Evolutionary conservation across 2,888 invertebrate species (phyloP), one percentile per base, ranked within the genome.

Genomic region (Ochropacha duplaris): DNA sequence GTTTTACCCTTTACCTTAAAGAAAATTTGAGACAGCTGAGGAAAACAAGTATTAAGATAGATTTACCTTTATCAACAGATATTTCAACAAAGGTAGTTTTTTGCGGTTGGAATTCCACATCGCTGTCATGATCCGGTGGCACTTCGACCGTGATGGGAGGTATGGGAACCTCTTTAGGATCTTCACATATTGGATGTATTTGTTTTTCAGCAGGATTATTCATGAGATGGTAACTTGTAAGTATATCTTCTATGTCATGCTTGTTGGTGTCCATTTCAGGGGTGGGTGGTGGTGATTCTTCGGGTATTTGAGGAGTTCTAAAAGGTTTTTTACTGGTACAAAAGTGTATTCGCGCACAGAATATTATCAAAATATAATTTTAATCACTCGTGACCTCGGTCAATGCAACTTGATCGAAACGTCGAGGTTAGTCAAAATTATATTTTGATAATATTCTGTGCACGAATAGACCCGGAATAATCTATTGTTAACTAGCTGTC

Each of bases 221-320:
- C 50, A 83, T 83, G 8, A 90, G 90, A 31, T 87, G 85, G 55
- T 90, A 90, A 58, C 88, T 83, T 0, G 88, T 86, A 11, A 91
- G 76, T 49, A 90, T 81, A 0, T 89, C 89, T 50, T 91, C 90
- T 0, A 91, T 84, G 49, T 91, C 90, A 1, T 84, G 79, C 5
- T 74, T 71, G 0, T 74, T 66, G 6, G 44, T 44, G 19, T 72
- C 70, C 22, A 59, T 57, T 36, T 60, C 63, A 1, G 56, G 56
- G 9, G 62, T 4, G 55, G 39, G 24, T 54, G 66, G 6, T 9
- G 52, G 31, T 1, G 31, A 52, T 8, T 44, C 51, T 28, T 57
- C 55, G 3, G 57, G 54, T 12, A 55, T 52, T 50, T 58, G 34
- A 0, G 59, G 58, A 19, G 54, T 19, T 19, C 56, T 56, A n/a